phyloP scores from a whole-genome alignment of 2,888 invertebrate genomes.

The Dyspetes luteomarginatus region DNA sequence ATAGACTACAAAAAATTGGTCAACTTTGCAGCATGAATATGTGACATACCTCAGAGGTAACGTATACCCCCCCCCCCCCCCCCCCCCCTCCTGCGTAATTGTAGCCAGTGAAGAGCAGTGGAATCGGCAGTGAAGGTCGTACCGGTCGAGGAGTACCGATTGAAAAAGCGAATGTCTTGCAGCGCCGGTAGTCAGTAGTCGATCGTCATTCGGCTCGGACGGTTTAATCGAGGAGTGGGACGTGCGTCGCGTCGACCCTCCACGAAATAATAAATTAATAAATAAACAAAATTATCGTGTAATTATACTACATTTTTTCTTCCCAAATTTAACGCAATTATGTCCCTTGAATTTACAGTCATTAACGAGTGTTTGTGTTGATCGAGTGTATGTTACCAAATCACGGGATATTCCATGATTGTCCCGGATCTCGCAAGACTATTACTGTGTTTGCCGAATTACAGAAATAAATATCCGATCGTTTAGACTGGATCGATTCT shows the following conservation, averaged over 20 bases:
- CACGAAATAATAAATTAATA: not conserved
- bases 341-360: not conserved
- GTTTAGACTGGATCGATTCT: no score
- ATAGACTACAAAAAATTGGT: no score
- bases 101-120: conserved; percentile 67
- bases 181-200: conserved; percentile 74
- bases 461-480: no score
- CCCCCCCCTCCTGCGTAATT: no score
- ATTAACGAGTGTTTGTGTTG: not conserved
- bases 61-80: no score
- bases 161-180: conserved; percentile 79
- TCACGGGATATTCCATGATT: not conserved
- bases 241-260: conserved; percentile 49
- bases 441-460: no score
- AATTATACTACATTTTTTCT: not conserved
- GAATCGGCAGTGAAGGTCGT: conserved; percentile 76
- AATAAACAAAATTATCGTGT: conserved; percentile 6
- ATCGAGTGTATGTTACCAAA: not conserved
- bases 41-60: no score
- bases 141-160: conserved; percentile 75
- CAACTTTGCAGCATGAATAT: no score
- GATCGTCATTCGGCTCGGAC: conserved; percentile 75
- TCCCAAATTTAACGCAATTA: not conserved
- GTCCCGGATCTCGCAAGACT: not conserved
- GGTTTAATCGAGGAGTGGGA: conserved; percentile 67